phyloP scores from a whole-genome alignment of 2,797 vertebrate species.

The Manis javanica region DNA sequence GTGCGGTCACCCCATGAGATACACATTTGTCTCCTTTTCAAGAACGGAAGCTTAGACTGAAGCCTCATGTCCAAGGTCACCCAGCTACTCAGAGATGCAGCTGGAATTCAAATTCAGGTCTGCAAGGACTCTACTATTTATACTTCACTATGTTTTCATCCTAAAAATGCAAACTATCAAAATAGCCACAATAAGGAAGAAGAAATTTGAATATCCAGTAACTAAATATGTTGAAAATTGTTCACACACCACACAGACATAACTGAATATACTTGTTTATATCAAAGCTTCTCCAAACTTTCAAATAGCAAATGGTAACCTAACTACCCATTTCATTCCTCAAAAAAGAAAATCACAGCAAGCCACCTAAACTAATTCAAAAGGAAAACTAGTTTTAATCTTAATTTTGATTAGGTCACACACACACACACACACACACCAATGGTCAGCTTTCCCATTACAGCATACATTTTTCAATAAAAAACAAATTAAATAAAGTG shows the following conservation, averaged over 20 bases:
- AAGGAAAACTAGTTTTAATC: not conserved
- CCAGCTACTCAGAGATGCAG: not conserved
- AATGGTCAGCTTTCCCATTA: not conserved
- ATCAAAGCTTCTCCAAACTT: conserved; percentile 8
- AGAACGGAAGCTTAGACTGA: not conserved
- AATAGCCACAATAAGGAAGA: conserved; percentile 26
- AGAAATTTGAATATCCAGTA: not conserved
- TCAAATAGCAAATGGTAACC: not conserved
- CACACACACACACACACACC: not conserved
- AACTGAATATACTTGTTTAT: not conserved
- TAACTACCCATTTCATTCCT: not conserved
- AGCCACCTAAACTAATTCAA: not conserved
- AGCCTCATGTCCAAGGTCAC: not conserved
- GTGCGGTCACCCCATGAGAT: not conserved
- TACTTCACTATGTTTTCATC: conserved; percentile 30
- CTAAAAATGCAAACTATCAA: conserved; percentile 47
- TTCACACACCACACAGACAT: not conserved
- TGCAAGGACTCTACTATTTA: not conserved
- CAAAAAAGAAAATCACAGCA: not conserved
- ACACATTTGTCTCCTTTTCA: not conserved
- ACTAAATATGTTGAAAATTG: conserved; percentile 32
- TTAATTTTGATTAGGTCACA: not conserved
- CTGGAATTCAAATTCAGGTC: conserved; percentile 50
- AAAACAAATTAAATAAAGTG: conserved; percentile 9
- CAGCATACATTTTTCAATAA: not conserved